Evolutionary conservation across 2,888 invertebrate genomes (phyloP).

Genomic region (Eupithecia inturbata): DNA sequence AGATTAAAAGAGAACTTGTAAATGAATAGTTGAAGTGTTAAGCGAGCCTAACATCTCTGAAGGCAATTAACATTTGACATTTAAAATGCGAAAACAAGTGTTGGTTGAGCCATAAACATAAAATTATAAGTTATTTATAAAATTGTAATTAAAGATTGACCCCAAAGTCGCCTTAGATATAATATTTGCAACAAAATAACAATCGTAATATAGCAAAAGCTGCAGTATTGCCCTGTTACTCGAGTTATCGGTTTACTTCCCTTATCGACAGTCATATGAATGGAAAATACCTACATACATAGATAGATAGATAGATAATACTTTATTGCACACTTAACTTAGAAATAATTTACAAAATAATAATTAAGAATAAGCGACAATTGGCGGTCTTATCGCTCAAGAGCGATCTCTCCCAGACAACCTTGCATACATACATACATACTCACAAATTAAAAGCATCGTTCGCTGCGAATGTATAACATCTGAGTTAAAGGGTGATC

Average conservation of each 20-base stretch:
- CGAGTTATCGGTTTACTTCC: constrained; percentile 23
- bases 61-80: constrained; percentile 3
- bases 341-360: too few species aligned
- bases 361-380: too few species aligned
- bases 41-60: not conserved
- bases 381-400: too few species aligned
- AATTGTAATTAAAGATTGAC: not conserved
- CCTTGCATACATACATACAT: constrained; percentile 1
- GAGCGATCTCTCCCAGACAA: too few species aligned
- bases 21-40: not conserved
- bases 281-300: constrained; percentile 19
- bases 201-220: constrained; percentile 7
- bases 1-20: not conserved
- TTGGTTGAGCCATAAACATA: not conserved
- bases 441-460: not conserved
- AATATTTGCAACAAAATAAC: not conserved
- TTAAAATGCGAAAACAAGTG: not conserved
- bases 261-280: constrained; percentile 29
- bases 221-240: constrained; percentile 9
- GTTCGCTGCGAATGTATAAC: not conserved
- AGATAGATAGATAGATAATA: too few species aligned
- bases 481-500: not conserved
- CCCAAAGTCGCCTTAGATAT: not conserved
- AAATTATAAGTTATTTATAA: not conserved
- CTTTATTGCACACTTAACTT: too few species aligned